These are phyloP conservation scores for Spicauda simplicius DNA, from an alignment of 2,888 invertebrate species.

Conservation along the genomic window DNA sequence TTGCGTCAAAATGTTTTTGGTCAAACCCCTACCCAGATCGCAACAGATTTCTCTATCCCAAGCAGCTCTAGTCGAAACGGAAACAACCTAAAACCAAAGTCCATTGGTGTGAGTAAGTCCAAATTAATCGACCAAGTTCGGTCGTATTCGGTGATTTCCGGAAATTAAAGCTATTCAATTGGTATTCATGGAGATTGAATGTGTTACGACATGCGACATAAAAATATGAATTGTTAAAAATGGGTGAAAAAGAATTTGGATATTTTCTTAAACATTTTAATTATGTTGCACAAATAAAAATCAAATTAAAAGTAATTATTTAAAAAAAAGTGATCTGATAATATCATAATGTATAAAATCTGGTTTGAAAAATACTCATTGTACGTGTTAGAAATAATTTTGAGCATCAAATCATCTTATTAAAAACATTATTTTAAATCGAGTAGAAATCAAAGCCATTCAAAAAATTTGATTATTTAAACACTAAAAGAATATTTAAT, in stretches of 20 bases:
- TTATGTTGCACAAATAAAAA: background rate
- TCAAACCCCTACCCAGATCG: slow-evolving; percentile 54
- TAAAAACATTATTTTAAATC: background rate
- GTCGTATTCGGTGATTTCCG: background rate
- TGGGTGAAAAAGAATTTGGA: background rate
- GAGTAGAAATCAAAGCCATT: too few species aligned
- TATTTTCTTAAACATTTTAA: too few species aligned
- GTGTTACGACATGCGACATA: background rate
- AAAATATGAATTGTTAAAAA: background rate
- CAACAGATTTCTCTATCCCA: slow-evolving; percentile 71
- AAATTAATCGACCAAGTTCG: slow-evolving; percentile 4
- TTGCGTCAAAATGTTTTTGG: slow-evolving; percentile 60
- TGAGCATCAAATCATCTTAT: background rate
- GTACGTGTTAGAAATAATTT: background rate
- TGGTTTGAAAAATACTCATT: background rate
- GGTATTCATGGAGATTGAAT: background rate
- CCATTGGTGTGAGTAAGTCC: background rate
- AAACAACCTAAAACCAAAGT: slow-evolving; percentile 38
- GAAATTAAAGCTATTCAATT: background rate
- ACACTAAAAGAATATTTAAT: too few species aligned
- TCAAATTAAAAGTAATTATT: background rate
- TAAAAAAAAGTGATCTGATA: too few species aligned
- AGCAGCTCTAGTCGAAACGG: slow-evolving; percentile 66
- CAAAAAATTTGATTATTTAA: too few species aligned
- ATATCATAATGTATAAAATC: background rate